These are phyloP conservation scores for Semotilus atromaculatus DNA, from an alignment of 2,797 vertebrate genomes.

Conservation along the genomic window DNA sequence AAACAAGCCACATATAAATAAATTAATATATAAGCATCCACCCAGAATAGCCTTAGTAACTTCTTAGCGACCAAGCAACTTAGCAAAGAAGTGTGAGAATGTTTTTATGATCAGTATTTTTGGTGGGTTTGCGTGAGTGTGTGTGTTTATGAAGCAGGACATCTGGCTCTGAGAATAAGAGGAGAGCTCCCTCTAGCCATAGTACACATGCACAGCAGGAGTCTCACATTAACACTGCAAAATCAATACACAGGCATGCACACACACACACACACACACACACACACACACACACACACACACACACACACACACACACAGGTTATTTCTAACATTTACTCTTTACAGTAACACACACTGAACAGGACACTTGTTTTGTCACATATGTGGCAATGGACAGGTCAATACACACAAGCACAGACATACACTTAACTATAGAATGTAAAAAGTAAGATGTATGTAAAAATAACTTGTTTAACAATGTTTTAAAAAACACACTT, in stretches of 20 bases:
- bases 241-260: conserved; percentile 58
- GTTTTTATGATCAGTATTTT: conserved; percentile 21
- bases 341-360: conserved; percentile 44
- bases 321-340: conserved; percentile 59
- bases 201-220: conserved; percentile 75
- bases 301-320: conserved; percentile 50
- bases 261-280: conserved; percentile 43
- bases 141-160: conserved; percentile 11
- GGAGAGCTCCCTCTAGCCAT: conserved; percentile 91
- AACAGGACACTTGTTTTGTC: background rate
- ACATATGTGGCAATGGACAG: background rate
- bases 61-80: background rate
- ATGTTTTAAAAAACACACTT: background rate
- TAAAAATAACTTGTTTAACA: background rate
- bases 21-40: background rate
- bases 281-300: conserved; percentile 56
- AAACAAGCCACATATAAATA: background rate
- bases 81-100: background rate
- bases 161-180: conserved; percentile 60
- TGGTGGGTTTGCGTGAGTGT: background rate
- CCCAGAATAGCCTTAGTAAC: background rate
- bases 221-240: conserved; percentile 54
- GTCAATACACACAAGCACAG: conserved; percentile 1
- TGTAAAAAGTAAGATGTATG: background rate
- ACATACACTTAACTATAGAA: background rate